Conservation (phyloP, 2,797 vertebrate species). For the Apogon talboti region DNA sequence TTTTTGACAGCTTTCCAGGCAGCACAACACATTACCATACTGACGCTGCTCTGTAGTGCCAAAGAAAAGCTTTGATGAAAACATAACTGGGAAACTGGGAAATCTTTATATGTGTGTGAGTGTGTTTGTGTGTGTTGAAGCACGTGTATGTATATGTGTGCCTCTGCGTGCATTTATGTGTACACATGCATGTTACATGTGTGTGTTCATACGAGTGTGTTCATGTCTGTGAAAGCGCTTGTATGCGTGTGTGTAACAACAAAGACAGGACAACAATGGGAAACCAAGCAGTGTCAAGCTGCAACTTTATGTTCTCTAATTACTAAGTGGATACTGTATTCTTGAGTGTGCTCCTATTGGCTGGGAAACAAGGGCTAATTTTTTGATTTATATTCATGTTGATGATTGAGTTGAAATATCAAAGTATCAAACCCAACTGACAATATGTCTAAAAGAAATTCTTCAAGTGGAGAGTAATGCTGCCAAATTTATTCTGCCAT, state of each 20-base stretch:
- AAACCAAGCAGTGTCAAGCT: conserved; percentile 84
- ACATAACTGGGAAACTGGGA: conserved; percentile 86
- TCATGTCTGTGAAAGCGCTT: conserved; percentile 4
- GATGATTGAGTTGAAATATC: conserved; percentile 76
- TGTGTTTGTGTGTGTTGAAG: conserved; percentile 46
- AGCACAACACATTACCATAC: conserved; percentile 87
- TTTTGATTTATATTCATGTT: conserved; percentile 77
- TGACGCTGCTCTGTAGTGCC: conserved; percentile 85
- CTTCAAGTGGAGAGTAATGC: conserved; percentile 70
- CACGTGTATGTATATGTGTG: conserved; percentile 17
- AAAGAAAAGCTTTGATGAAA: conserved; percentile 87
- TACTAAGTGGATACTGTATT: conserved; percentile 77
- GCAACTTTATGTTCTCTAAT: conserved; percentile 85
- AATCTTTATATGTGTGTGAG: conserved; percentile 79
- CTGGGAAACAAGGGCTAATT: conserved; percentile 67
- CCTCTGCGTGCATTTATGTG: conserved; percentile 12
- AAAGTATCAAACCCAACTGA: conserved; percentile 73
- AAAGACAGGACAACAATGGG: conserved; percentile 81
- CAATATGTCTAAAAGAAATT: conserved; percentile 77
- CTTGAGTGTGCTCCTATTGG: conserved; percentile 74
- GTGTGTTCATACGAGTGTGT: background rate
- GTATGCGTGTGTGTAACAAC: conserved; percentile 68
- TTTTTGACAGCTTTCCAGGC: conserved; percentile 87
- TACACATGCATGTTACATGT: conserved; percentile 6
- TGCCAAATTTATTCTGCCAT: conserved; percentile 76